Evolutionary conservation across 2,113 vertebrate species (phyloP), one percentile per base, ranked within the genome.

Genomic region (Platanista minor): DNA sequence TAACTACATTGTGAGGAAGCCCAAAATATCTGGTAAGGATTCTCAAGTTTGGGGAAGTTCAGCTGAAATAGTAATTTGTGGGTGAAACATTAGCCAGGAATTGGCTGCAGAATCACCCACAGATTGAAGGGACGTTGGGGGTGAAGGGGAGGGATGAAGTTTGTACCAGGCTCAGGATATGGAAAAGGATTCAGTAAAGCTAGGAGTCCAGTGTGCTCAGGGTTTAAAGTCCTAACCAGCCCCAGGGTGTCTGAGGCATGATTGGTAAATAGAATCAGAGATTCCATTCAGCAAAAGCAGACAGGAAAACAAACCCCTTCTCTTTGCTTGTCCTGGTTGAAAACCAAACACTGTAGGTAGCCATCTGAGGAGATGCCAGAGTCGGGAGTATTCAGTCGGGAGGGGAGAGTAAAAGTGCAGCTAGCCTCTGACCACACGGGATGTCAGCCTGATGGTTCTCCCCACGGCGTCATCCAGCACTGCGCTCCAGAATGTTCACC

Each of bases 271-370:
- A 82, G 92, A 93, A 52, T 88, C 94, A 96, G 96, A 97, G 91
- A 96, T 89, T 97, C 86, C 80, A 75, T 33, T 95, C 80, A 87
- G 93, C 82, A 78, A 94, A 93, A 96, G 61, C 59, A 80, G 91
- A 75, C 82, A 93, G 95, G 92, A 97, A 95, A 97, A 81, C 61
- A 90, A 94, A 96, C 87, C 88, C 67, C 87, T 95, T 78, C 84
- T 92, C 83, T 97, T 90, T 93, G 92, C 96, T 96, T 97, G 91
- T 96, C 61, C 92, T 97, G 94, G 75, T 94, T 88, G 85, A 90
- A 97, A 93, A 96, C 84, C 96, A 96, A 95, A 94, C 77, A 77
- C 33, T n/a, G n/a, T n/a, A n/a, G 0, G 96, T 85, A 94, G 95
- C 88, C 95, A 89, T 87, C 54, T 78, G 94, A 91, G 90, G 90